A percentile compares a stretch with the other conserved stretches of the same genome.
Evolutionary conservation across 2,888 invertebrate species (phyloP).

Genomic region (Erynnis tages): DNA sequence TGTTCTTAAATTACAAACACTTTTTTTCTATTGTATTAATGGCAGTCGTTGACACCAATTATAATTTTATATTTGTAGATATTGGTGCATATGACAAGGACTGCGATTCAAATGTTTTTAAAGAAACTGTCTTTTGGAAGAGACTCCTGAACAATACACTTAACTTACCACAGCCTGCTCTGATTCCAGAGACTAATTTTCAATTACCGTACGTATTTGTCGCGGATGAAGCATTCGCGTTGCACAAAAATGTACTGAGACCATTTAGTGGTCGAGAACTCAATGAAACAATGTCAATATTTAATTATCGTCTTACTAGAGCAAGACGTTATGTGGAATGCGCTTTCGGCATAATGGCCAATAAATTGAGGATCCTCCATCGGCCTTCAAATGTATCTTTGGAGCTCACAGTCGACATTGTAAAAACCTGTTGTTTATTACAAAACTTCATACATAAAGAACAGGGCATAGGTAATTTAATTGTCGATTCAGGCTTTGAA

Average conservation of each 20-base stretch:
- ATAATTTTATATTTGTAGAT: slow-evolving; percentile 38
- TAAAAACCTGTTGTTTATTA: slow-evolving; percentile 7
- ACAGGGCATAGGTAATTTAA: background rate
- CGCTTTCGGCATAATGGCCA: slow-evolving; percentile 19
- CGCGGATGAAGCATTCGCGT: slow-evolving; percentile 31
- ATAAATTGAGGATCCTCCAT: slow-evolving; percentile 21
- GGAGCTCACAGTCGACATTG: background rate
- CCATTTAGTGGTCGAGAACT: slow-evolving; percentile 29
- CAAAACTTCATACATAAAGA: slow-evolving; percentile 4
- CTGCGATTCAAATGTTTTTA: slow-evolving; percentile 28
- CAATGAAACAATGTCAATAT: slow-evolving; percentile 21
- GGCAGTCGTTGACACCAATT: slow-evolving; percentile 37
- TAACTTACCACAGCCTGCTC: slow-evolving; percentile 19
- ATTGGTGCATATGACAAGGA: slow-evolving; percentile 32
- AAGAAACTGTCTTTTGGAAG: slow-evolving; percentile 8
- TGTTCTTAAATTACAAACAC: slow-evolving; percentile 38
- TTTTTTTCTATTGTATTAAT: slow-evolving; percentile 37
- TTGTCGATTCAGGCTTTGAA: background rate
- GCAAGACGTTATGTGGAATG: slow-evolving; percentile 20
- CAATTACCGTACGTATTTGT: slow-evolving; percentile 24
- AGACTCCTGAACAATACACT: slow-evolving; percentile 20
- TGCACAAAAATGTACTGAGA: slow-evolving; percentile 17
- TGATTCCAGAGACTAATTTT: slow-evolving; percentile 6
- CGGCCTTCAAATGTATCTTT: slow-evolving; percentile 1
- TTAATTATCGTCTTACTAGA: slow-evolving; percentile 30